A percentile compares a stretch with the other conserved stretches of the same genome.
Evolutionary conservation across 2,113 vertebrate genomes (phyloP).

Genomic region (Procapra przewalskii): DNA sequence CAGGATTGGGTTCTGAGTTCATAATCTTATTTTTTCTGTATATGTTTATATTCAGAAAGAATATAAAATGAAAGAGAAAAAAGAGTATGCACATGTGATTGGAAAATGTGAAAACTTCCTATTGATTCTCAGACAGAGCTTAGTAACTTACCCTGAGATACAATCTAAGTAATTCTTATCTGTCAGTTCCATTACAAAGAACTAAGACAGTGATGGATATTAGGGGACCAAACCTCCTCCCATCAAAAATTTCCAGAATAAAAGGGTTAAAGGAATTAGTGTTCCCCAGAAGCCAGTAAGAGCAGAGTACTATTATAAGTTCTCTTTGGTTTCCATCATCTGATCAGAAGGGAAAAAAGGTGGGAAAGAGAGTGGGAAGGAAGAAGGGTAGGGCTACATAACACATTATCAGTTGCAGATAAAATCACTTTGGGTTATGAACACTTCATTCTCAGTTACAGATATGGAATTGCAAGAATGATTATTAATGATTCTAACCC

Average conservation of each 20-base stretch:
- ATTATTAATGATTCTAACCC: slow-evolving; percentile 37
- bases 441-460: not conserved
- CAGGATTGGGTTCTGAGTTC: not conserved
- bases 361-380: not conserved
- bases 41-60: not conserved
- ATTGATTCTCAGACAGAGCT: slow-evolving; percentile 1
- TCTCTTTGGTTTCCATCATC: not conserved
- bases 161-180: slow-evolving; percentile 25
- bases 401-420: not conserved
- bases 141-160: not conserved
- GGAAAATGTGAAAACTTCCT: not conserved
- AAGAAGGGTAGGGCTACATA: not conserved
- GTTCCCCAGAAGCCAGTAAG: not conserved
- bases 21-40: not conserved
- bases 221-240: not conserved
- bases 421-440: not conserved
- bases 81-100: not conserved
- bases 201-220: not conserved
- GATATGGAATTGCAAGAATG: not conserved
- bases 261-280: not conserved
- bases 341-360: not conserved
- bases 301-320: not conserved
- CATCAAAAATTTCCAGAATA: not conserved
- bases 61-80: not conserved
- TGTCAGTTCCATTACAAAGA: slow-evolving; percentile 1